Conservation (phyloP, 1,140 invertebrate genomes). For the Ridgeia piscesae region DNA sequence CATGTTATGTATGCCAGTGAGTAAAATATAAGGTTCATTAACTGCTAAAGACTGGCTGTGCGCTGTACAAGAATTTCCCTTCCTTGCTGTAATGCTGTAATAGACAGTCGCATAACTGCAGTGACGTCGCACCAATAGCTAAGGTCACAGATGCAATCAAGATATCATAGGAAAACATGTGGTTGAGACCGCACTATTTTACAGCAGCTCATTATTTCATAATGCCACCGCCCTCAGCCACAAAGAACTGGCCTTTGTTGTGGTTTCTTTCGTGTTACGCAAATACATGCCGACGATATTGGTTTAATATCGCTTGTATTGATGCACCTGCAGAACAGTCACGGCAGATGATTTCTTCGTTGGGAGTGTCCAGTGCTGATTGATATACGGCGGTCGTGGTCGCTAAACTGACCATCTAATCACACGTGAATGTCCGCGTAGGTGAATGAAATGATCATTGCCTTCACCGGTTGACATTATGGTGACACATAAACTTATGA, state of each 20-base stretch:
- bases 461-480: conserved; percentile 4
- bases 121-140: too few relatives aligned
- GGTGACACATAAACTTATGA: not conserved
- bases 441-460: conserved; percentile 5
- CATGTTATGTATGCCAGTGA: too few relatives aligned
- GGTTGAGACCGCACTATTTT: too few relatives aligned
- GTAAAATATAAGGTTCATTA: too few relatives aligned
- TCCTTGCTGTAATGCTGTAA: too few relatives aligned
- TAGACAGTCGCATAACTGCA: too few relatives aligned
- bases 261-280: not conserved
- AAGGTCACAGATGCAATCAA: too few relatives aligned
- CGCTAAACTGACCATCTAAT: not conserved
- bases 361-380: not conserved
- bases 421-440: not conserved
- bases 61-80: too few relatives aligned
- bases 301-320: not conserved
- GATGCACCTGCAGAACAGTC: not conserved
- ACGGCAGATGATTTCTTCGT: not conserved
- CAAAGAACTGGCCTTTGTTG: not conserved
- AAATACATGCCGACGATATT: not conserved
- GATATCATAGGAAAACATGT: too few relatives aligned
- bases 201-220: not conserved
- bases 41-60: too few relatives aligned
- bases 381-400: not conserved
- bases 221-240: not conserved